Conservation (phyloP, 2,888 invertebrate genomes). For the Galeruca laticollis region DNA sequence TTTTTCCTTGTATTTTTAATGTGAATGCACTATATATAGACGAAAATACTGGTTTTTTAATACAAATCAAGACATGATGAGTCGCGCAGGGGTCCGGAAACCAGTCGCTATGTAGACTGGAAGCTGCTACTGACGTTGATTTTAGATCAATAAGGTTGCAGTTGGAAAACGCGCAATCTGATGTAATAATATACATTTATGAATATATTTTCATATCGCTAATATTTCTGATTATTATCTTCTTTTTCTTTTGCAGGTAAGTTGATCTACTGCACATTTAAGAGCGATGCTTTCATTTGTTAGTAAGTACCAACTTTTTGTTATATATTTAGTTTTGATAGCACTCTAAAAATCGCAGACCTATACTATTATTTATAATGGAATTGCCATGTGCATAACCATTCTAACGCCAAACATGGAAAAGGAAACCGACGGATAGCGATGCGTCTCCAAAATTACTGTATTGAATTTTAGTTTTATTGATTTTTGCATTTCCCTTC, state of each 20-base stretch:
- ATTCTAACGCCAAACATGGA: too few relatives aligned
- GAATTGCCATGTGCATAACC: too few relatives aligned
- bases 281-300: too few relatives aligned
- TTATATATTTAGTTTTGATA: too few relatives aligned
- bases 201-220: neutral
- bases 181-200: neutral
- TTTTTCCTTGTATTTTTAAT: neutral
- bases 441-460: too few relatives aligned
- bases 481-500: too few relatives aligned
- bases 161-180: constrained; percentile 45
- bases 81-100: constrained; percentile 56
- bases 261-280: neutral
- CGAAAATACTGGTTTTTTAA: neutral
- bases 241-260: constrained; percentile 1
- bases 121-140: constrained; percentile 49
- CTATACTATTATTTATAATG: too few relatives aligned
- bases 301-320: too few relatives aligned
- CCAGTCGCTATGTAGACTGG: constrained; percentile 55
- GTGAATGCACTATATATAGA: neutral
- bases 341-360: too few relatives aligned
- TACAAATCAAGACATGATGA: constrained; percentile 40
- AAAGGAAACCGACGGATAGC: too few relatives aligned
- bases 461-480: too few relatives aligned
- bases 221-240: neutral
- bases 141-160: too few relatives aligned